phyloP scores from a whole-genome alignment of 2,113 vertebrate genomes.

The Benitochromis conjunctus region DNA sequence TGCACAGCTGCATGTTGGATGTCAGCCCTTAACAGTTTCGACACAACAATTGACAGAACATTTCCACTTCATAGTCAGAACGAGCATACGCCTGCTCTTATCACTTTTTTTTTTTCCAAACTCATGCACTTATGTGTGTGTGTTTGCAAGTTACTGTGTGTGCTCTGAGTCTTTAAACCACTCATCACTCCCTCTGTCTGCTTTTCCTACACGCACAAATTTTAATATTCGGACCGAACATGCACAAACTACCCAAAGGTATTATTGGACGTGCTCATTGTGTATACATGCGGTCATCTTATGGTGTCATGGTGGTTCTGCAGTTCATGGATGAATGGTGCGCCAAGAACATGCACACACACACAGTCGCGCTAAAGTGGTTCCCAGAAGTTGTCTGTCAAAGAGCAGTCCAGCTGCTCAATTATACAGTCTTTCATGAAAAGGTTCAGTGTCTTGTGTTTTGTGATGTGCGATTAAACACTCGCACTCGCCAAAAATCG shows the following conservation, averaged over 20 bases:
- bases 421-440: slow-evolving; percentile 4
- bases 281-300: neutral
- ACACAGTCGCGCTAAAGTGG: neutral
- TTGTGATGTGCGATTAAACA: neutral
- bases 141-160: neutral
- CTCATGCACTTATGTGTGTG: neutral
- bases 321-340: neutral
- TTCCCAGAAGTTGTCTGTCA: slow-evolving; percentile 32
- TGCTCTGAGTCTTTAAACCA: neutral
- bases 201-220: neutral
- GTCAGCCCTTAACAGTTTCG: slow-evolving; percentile 28
- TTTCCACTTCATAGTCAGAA: slow-evolving; percentile 30
- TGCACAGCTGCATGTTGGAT: slow-evolving; percentile 51
- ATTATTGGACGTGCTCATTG: neutral
- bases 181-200: neutral
- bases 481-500: neutral
- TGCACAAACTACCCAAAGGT: neutral
- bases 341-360: neutral
- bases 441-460: neutral
- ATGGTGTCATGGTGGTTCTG: slow-evolving; percentile 9
- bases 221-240: neutral
- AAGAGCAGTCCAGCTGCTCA: slow-evolving; percentile 5
- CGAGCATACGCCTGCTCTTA: neutral
- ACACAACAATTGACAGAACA: slow-evolving; percentile 49
- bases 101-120: neutral